These are phyloP conservation scores for Saccopteryx leptura DNA, from an alignment of 2,113 vertebrate species.

Conservation along the genomic window DNA sequence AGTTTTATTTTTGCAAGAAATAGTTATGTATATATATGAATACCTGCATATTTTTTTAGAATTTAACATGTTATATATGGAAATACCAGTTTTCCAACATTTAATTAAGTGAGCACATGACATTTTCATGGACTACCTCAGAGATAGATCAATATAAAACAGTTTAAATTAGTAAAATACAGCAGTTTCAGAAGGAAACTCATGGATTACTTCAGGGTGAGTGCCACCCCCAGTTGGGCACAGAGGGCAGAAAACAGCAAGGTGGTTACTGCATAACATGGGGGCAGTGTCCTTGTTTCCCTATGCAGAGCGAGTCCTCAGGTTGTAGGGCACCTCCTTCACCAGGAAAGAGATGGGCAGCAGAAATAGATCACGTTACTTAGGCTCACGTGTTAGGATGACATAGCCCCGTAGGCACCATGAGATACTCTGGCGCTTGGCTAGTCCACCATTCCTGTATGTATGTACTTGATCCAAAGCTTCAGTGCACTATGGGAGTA, in stretches of 20 bases:
- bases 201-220: not conserved
- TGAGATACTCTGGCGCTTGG: not conserved
- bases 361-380: not conserved
- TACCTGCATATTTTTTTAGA: not conserved
- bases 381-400: not conserved
- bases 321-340: not conserved
- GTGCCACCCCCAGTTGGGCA: not conserved
- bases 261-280: not conserved
- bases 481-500: not conserved
- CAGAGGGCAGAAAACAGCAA: slow-evolving; percentile 61
- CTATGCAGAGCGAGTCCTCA: not conserved
- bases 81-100: slow-evolving; percentile 80
- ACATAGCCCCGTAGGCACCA: not conserved
- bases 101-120: slow-evolving; percentile 71
- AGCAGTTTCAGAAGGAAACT: slow-evolving; percentile 60
- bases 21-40: not conserved
- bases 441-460: not conserved
- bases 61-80: slow-evolving; percentile 84
- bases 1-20: not conserved
- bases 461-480: not conserved
- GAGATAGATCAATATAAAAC: slow-evolving; percentile 79
- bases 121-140: slow-evolving; percentile 74
- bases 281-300: not conserved
- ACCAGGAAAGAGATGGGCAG: not conserved
- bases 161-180: slow-evolving; percentile 75